Evolutionary conservation across 2,888 invertebrate species (phyloP).

Genomic region (Macrosiphum euphorbiae): DNA sequence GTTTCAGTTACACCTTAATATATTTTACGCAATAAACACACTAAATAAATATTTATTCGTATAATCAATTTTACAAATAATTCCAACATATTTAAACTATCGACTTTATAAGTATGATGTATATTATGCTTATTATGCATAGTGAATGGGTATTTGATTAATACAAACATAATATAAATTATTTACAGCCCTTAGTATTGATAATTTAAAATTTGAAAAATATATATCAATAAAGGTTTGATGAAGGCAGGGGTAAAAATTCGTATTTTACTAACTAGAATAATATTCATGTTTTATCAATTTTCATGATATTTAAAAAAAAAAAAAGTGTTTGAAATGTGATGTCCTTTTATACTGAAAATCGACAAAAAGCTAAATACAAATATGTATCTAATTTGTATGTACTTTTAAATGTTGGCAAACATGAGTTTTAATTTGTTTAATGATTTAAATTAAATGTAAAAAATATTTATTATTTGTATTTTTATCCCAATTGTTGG

Average conservation of each 20-base stretch:
- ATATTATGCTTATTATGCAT: neutral
- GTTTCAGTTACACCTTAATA: neutral
- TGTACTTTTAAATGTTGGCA: neutral
- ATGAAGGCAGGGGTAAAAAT: neutral
- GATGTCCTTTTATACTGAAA: neutral
- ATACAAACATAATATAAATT: neutral
- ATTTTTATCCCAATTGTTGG: neutral
- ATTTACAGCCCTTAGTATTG: neutral
- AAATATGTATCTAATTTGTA: neutral
- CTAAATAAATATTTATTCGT: neutral
- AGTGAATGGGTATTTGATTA: neutral
- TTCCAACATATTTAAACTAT: neutral
- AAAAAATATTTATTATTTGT: neutral
- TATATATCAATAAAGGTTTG: neutral
- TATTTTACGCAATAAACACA: neutral
- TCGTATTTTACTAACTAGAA: neutral
- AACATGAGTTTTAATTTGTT: neutral
- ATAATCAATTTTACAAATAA: neutral
- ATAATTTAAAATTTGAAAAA: neutral
- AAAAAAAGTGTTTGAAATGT: neutral
- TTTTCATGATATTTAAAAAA: neutral
- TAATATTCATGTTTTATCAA: neutral
- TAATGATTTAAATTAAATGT: neutral
- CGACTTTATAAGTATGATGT: neutral
- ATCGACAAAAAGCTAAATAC: neutral